These are phyloP conservation scores for Scaptomyza montana DNA, from an alignment of 1,140 invertebrate genomes.

Conservation along the genomic window DNA sequence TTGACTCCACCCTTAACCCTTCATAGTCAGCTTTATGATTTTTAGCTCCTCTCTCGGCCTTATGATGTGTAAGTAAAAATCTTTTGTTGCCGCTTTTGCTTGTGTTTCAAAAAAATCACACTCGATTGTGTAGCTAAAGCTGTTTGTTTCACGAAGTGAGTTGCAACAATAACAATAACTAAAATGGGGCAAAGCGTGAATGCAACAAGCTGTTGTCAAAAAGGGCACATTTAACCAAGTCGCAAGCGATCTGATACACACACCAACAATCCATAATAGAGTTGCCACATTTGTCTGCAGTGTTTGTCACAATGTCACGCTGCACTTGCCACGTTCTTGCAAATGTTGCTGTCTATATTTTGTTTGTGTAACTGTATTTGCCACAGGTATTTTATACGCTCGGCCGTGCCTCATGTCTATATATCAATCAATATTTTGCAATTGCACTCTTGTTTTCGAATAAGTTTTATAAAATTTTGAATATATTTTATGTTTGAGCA, in stretches of 20 bases:
- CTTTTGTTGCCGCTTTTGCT: no score
- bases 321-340: slow-evolving; percentile 2
- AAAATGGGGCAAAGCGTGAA: background rate
- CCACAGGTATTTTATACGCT: slow-evolving; percentile 21
- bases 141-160: slow-evolving; percentile 5
- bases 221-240: slow-evolving; percentile 18
- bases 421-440: no score
- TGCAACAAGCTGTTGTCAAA: slow-evolving; percentile 15
- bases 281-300: slow-evolving; percentile 1
- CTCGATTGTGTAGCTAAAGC: slow-evolving; percentile 3
- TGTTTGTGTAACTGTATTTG: slow-evolving; percentile 1
- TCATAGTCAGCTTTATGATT: no score
- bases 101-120: background rate
- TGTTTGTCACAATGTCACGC: slow-evolving; percentile 15
- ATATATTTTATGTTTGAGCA: no score
- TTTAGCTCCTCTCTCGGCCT: background rate
- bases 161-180: background rate
- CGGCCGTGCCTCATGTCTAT: background rate
- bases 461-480: no score
- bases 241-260: slow-evolving; percentile 18
- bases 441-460: no score
- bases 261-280: background rate
- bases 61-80: no score
- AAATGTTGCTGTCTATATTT: no score
- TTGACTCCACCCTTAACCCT: no score